Evolutionary conservation across 2,113 vertebrate genomes (phyloP), one percentile per base, ranked within the genome.

Genomic region (Apus apus): DNA sequence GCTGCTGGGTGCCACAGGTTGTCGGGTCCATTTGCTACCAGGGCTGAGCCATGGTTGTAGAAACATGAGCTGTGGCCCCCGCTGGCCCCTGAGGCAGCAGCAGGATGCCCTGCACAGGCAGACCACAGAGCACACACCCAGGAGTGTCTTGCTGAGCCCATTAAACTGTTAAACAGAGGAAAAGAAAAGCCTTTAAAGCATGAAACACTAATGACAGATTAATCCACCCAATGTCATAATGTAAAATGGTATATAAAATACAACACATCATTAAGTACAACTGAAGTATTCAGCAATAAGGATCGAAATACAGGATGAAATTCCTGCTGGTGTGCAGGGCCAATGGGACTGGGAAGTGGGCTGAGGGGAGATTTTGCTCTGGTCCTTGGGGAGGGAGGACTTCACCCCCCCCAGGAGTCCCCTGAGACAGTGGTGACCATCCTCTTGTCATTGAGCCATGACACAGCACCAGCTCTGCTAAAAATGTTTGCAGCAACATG

Each of bases 281-380:
- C 85, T 95, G 92, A 96, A 85, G 89, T 93, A 95, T 94, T 96
- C 96, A 97, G 94, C 92, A 94, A 87, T 96, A 93, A 83, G 77
- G 38, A 51, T 57, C 2, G 8, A 93, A 94, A 80, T 51, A 64
- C 56, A 60, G 70, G 66, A 65, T 65, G 32, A 94, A 64, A 83
- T 90, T 75, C 66, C 32, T 89, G 68, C 56, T 45, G 43, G 21
- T 51, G 40, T 46, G 30, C 27, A 20, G 58, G 50, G 36, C 25
- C 45, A 54, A 11, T 6, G 2, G 9, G n/a, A 51, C 14, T 3
- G 1, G 30, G 18, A 46, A 67, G 14, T 1, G 1, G 51, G 26
- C 22, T 2, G 2, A 32, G 36, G 85, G 25, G 8, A 62, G 19
- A 11, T 56, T 89, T 74, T 71, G 32, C 30, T 38, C 36, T 65